phyloP scores from a whole-genome alignment of 2,113 vertebrate species.

The Morone saxatilis region DNA sequence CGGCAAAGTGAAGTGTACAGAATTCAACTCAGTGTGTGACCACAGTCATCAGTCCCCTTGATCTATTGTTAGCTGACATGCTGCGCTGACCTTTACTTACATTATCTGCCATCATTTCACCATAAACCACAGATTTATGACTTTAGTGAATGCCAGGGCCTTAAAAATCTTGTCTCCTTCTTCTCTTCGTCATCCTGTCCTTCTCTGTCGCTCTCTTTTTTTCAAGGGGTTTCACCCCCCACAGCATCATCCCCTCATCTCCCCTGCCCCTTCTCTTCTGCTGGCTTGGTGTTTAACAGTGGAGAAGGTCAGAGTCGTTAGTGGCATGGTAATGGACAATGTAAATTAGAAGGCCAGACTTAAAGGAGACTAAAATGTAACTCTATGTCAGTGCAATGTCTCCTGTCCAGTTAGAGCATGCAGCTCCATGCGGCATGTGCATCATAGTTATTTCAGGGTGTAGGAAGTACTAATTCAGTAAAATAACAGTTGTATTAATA shows the following conservation, averaged over 20 bases:
- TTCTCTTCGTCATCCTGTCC: conserved; percentile 64
- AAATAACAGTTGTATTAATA: no score
- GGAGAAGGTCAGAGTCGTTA: conserved; percentile 82
- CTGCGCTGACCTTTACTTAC: conserved; percentile 80
- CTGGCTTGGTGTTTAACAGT: conserved; percentile 65
- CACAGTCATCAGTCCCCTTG: conserved; percentile 67
- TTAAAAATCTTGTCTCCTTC: conserved; percentile 74
- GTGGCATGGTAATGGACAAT: conserved; percentile 67
- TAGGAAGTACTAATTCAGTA: neutral
- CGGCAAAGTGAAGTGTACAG: conserved; percentile 30
- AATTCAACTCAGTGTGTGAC: conserved; percentile 47
- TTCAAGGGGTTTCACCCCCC: conserved; percentile 17
- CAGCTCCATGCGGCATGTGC: conserved; percentile 3
- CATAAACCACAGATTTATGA: conserved; percentile 81
- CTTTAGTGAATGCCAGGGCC: conserved; percentile 76
- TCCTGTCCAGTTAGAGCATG: conserved; percentile 15
- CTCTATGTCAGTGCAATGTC: conserved; percentile 49
- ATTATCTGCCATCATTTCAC: conserved; percentile 80
- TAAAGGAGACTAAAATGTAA: conserved; percentile 62
- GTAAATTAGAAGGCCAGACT: conserved; percentile 73
- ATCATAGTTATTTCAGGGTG: neutral
- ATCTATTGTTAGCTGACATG: conserved; percentile 74
- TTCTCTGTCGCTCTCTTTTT: conserved; percentile 49
- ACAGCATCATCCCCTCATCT: conserved; percentile 5
- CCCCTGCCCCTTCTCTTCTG: conserved; percentile 12